Base-by-base conservation (phyloP, 1,140 invertebrate genomes). In the Penaeus japonicus region DNA sequence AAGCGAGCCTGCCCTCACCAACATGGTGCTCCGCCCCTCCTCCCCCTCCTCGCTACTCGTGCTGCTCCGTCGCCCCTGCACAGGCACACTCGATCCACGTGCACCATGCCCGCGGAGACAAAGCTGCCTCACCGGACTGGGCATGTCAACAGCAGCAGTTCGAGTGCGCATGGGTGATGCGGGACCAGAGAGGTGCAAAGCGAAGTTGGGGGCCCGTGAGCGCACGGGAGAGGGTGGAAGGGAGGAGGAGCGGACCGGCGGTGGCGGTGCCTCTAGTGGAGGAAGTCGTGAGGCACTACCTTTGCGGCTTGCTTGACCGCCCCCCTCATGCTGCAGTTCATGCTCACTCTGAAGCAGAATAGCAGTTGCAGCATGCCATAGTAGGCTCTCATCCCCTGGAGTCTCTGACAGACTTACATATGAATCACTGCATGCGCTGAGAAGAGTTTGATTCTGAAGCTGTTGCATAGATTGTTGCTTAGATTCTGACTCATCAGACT, bases 201-300 rank as follows among this genome's bases (percentile, higher is more conserved):
- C 57, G n/a, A 27, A 24, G 78, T 57, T 54, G 35, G 78, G 65
- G 57, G 78, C 59, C 27, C 78, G 30, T 18, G 47, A 47, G 39
- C 65, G 78, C 30, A 59, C 62, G 2, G 85, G 85, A 81, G 85
- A 87, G 24, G 85, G 78, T 1, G 85, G 85, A 7, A 87, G 78
- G 53, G 85, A 87, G 39, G 85, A 87, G 70, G 62, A 81, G 85
- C 85, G 85, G 59, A 82, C 27, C 17, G 85, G 85, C 24, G 85
- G 85, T 22, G 39, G 78, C 10, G 85, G 85, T 54, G 57, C 82
- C 35, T 79, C 73, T 20, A 32, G 32, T 17, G 73, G n/a, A 47
- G 86, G 55, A 5, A n/a, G 62, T 30, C 30, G n/a, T 70, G 47
- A 47, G 47, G 47, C 47, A 47, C 39, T 47, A 47, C 5, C 39